phyloP scores from a whole-genome alignment of 2,888 invertebrate species.

The Limenitis camilla region DNA sequence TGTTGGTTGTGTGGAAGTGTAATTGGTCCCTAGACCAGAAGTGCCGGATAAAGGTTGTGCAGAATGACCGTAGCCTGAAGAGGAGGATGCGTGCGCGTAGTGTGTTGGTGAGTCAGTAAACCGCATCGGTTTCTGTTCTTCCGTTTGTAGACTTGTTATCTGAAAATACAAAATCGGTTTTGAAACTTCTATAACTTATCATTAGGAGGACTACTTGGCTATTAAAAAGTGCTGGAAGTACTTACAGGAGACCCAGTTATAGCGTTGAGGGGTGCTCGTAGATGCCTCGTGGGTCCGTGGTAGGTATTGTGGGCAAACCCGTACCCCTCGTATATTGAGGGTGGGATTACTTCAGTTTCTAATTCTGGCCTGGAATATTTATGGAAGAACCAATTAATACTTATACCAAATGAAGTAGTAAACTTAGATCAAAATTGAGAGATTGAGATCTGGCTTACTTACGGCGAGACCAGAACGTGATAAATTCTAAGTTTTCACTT shows the following conservation, averaged over 20 bases:
- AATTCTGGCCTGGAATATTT: conserved; percentile 45
- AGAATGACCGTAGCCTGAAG: conserved; percentile 68
- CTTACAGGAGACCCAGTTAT: conserved; percentile 74
- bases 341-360: conserved; percentile 46
- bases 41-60: conserved; percentile 68
- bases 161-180: conserved; percentile 29
- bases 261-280: conserved; percentile 76
- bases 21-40: conserved; percentile 69
- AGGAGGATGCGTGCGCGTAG: conserved; percentile 71
- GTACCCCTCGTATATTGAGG: conserved; percentile 50
- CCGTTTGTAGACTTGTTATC: conserved; percentile 65
- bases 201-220: no score
- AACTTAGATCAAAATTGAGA: no score
- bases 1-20: conserved; percentile 72
- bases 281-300: conserved; percentile 88
- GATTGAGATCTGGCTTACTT: no score
- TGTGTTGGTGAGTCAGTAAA: conserved; percentile 85
- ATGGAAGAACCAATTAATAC: background rate
- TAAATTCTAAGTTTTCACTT: no score
- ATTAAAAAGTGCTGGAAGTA: conserved; percentile 3
- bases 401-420: no score
- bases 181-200: no score
- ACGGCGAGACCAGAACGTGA: no score
- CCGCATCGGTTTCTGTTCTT: conserved; percentile 79
- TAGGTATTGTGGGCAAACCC: conserved; percentile 90